Evolutionary conservation across 2,888 invertebrate species (phyloP).

Genomic region (Mythimna ferrago): DNA sequence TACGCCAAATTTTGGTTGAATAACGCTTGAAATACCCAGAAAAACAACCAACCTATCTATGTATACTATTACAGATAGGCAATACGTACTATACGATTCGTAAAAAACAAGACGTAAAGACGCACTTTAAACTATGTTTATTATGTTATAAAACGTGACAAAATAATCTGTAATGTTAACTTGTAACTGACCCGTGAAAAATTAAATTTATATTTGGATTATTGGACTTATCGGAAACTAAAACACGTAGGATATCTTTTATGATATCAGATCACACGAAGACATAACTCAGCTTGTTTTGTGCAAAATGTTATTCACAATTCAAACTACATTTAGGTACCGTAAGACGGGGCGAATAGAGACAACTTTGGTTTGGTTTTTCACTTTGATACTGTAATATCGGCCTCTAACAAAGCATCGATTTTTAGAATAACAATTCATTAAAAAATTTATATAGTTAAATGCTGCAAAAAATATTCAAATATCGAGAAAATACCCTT

Average conservation of each 20-base stretch:
- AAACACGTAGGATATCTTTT: background rate
- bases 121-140: slow-evolving; percentile 17
- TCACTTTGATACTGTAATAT: too few species aligned
- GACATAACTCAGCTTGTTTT: background rate
- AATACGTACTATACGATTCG: background rate
- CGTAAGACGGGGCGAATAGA: too few species aligned
- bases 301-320: background rate
- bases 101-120: slow-evolving; percentile 17
- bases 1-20: slow-evolving; percentile 18
- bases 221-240: background rate
- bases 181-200: slow-evolving; percentile 24
- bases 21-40: slow-evolving; percentile 26
- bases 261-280: background rate
- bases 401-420: too few species aligned
- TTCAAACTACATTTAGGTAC: too few species aligned
- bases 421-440: too few species aligned
- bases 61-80: background rate
- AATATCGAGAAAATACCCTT: too few species aligned
- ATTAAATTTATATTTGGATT: slow-evolving; percentile 19
- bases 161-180: slow-evolving; percentile 28
- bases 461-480: too few species aligned
- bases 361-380: too few species aligned
- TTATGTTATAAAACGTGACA: slow-evolving; percentile 39
- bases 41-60: slow-evolving; percentile 19
- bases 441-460: too few species aligned